These are phyloP conservation scores for Dryadula phaetusa DNA, from an alignment of 2,888 invertebrate genomes.

Conservation along the genomic window DNA sequence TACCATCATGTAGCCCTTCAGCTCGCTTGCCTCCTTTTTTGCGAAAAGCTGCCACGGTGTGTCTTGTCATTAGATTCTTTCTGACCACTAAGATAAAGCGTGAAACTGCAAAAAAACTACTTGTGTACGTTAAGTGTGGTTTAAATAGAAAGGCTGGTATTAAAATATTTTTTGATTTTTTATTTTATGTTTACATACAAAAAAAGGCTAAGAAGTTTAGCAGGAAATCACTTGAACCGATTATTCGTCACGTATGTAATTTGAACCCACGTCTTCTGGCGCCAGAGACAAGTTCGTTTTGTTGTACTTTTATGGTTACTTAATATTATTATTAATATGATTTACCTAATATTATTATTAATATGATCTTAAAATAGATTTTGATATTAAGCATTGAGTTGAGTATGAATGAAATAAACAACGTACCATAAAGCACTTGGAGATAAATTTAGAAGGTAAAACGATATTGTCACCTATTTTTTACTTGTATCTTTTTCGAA, in stretches of 20 bases:
- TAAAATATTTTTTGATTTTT: background rate
- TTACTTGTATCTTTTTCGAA: no score
- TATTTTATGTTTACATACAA: constrained; percentile 5
- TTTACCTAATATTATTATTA: constrained; percentile 20
- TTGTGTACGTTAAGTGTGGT: no score
- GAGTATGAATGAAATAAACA: background rate
- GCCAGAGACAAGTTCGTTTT: constrained; percentile 24
- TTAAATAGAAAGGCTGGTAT: background rate
- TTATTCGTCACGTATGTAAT: constrained; percentile 28
- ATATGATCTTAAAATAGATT: background rate
- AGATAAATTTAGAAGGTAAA: no score
- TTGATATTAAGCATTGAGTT: no score
- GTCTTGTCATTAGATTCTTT: no score
- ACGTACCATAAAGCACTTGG: no score
- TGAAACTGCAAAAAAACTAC: no score
- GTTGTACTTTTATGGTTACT: constrained; percentile 22
- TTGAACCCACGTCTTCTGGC: constrained; percentile 25
- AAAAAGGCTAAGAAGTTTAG: constrained; percentile 19
- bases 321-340: constrained; percentile 14
- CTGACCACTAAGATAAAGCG: no score
- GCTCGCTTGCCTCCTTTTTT: no score
- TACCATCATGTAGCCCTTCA: no score
- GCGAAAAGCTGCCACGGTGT: no score
- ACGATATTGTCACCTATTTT: no score
- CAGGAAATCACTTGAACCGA: constrained; percentile 28